Evolutionary conservation across 2,888 invertebrate genomes (phyloP).

Genomic region (Patella caerulea): DNA sequence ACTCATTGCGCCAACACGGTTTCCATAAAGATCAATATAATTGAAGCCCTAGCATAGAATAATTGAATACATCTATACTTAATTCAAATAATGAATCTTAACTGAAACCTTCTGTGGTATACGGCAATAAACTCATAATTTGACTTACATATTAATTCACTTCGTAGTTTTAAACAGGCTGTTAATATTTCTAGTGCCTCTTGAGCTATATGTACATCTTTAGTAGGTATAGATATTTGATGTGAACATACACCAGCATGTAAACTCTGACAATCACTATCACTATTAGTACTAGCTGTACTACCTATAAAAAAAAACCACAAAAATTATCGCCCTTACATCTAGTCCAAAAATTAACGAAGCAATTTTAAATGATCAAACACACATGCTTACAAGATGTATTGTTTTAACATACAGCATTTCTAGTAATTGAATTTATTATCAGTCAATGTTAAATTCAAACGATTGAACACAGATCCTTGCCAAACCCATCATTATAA

Average conservation of each 20-base stretch:
- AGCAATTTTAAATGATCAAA: background rate
- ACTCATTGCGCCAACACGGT: too few relatives aligned
- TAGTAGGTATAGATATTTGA: slow-evolving; percentile 67
- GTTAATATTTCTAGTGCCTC: slow-evolving; percentile 73
- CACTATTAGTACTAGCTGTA: slow-evolving; percentile 71
- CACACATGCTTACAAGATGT: background rate
- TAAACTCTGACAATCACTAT: slow-evolving; percentile 65
- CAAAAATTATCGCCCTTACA: background rate
- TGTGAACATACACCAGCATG: slow-evolving; percentile 72
- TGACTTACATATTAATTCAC: slow-evolving; percentile 67
- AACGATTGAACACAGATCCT: too few relatives aligned
- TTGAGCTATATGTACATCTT: slow-evolving; percentile 71
- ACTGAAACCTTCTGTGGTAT: too few relatives aligned
- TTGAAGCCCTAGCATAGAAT: too few relatives aligned
- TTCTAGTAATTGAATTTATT: too few relatives aligned
- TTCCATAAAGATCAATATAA: too few relatives aligned
- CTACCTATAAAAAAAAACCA: slow-evolving; percentile 63
- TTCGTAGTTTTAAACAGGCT: slow-evolving; percentile 71
- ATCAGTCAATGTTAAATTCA: too few relatives aligned
- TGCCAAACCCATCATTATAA: too few relatives aligned
- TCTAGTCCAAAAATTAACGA: too few relatives aligned
- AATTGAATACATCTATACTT: too few relatives aligned
- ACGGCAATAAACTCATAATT: background rate
- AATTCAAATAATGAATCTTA: too few relatives aligned
- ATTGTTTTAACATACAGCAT: too few relatives aligned